phyloP scores from a whole-genome alignment of 2,888 invertebrate species.

The Tiliacea citrago region DNA sequence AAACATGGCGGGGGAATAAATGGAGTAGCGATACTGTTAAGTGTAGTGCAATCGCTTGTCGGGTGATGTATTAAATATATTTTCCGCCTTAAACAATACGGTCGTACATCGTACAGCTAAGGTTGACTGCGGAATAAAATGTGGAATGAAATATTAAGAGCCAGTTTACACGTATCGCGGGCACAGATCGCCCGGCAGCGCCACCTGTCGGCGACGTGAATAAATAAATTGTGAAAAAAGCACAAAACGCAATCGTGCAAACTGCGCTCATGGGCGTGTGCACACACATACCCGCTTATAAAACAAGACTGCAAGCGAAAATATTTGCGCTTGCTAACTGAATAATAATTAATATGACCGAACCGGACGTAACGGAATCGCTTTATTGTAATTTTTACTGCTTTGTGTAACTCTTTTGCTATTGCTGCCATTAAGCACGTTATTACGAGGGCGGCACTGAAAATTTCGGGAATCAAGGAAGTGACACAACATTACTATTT shows the following conservation, averaged over 20 bases:
- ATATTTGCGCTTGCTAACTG: conserved; percentile 81
- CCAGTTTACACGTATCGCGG: conserved; percentile 83
- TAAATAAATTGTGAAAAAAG: conserved; percentile 79
- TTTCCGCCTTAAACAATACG: conserved; percentile 66
- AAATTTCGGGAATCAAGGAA: too few species aligned
- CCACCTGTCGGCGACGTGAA: conserved; percentile 85
- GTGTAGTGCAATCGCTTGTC: conserved; percentile 25
- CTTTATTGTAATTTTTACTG: conserved; percentile 68
- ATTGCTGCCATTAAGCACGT: conserved; percentile 51
- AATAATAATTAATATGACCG: conserved; percentile 79
- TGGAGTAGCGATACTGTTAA: conserved; percentile 18
- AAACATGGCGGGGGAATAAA: conserved; percentile 24
- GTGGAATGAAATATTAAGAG: conserved; percentile 83
- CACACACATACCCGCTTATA: conserved; percentile 65
- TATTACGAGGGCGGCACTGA: too few species aligned
- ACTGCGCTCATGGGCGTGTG: conserved; percentile 63
- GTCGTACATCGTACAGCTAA: conserved; percentile 66
- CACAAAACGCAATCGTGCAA: conserved; percentile 70
- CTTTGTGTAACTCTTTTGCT: conserved; percentile 59
- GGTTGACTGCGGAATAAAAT: conserved; percentile 80
- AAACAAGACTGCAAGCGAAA: conserved; percentile 73
- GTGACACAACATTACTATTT: too few species aligned
- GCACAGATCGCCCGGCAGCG: conserved; percentile 78
- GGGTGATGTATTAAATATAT: conserved; percentile 25
- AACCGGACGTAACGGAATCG: conserved; percentile 70